phyloP scores from a whole-genome alignment of 2,888 invertebrate species.

The Salticus scenicus region DNA sequence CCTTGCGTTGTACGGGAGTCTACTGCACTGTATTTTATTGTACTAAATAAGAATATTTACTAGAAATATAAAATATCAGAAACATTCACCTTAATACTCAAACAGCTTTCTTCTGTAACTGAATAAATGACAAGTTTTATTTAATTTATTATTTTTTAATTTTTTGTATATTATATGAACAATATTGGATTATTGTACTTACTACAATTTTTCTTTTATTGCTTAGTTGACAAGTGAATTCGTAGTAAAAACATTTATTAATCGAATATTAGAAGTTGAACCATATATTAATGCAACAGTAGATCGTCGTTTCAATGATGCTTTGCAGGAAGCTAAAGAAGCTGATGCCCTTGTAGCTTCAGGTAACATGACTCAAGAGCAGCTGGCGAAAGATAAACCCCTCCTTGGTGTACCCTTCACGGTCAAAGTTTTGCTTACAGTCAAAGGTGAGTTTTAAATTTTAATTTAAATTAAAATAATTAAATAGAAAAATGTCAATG shows the following conservation, averaged over 20 bases:
- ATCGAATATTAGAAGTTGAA: conserved; percentile 86
- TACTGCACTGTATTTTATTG: too few relatives aligned
- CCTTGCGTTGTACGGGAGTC: too few relatives aligned
- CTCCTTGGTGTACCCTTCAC: conserved; percentile 93
- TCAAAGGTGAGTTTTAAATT: conserved; percentile 83
- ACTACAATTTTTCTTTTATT: not conserved
- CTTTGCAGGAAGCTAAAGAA: conserved; percentile 84
- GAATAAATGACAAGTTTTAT: too few relatives aligned
- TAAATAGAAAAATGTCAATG: too few relatives aligned
- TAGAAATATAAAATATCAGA: too few relatives aligned
- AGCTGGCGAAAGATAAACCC: conserved; percentile 81
- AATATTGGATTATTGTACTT: too few relatives aligned
- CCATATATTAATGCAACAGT: conserved; percentile 86
- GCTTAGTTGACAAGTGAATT: conserved; percentile 82
- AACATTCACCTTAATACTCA: too few relatives aligned
- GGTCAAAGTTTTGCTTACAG: conserved; percentile 89
- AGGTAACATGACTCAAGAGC: conserved; percentile 79
- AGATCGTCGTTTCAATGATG: conserved; percentile 85
- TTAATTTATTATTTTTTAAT: too few relatives aligned
- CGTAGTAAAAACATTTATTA: conserved; percentile 84
- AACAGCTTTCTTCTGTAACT: too few relatives aligned
- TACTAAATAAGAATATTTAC: too few relatives aligned
- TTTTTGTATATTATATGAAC: too few relatives aligned
- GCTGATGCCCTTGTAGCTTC: conserved; percentile 83
- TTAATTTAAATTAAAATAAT: too few relatives aligned